These are phyloP conservation scores for Bucco capensis DNA, from an alignment of 2,113 vertebrate genomes.

Conservation along the genomic window DNA sequence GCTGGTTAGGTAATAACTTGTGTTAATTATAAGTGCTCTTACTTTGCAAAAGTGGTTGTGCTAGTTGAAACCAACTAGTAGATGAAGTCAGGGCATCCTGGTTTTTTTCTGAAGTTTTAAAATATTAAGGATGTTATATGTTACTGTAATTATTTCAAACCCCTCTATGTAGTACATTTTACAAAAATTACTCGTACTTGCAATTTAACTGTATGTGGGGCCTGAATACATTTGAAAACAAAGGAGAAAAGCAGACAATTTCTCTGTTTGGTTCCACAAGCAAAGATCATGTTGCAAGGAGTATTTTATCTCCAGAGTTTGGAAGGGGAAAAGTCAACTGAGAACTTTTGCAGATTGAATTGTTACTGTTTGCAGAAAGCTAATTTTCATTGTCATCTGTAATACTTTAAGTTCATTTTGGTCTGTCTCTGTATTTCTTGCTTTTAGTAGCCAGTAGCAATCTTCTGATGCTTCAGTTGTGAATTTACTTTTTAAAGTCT, in stretches of 20 bases:
- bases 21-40: slow-evolving; percentile 26
- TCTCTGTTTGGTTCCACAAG: background rate
- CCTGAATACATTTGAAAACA: background rate
- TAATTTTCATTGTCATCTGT: slow-evolving; percentile 57
- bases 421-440: slow-evolving; percentile 42
- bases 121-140: background rate
- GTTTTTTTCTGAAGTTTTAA: background rate
- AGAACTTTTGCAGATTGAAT: slow-evolving; percentile 28
- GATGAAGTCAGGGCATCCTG: background rate
- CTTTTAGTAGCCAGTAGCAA: slow-evolving; percentile 62
- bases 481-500: slow-evolving; percentile 52
- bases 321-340: slow-evolving; percentile 10
- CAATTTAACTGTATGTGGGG: background rate
- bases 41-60: background rate
- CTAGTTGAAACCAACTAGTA: background rate
- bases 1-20: background rate
- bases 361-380: slow-evolving; percentile 43
- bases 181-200: background rate
- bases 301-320: background rate
- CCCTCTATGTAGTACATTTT: background rate
- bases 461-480: slow-evolving; percentile 60
- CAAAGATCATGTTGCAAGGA: background rate
- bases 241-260: background rate
- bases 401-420: slow-evolving; percentile 58
- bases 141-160: background rate